These are phyloP conservation scores for Stenichneumon culpator DNA, from an alignment of 2,888 invertebrate species.

Conservation along the genomic window DNA sequence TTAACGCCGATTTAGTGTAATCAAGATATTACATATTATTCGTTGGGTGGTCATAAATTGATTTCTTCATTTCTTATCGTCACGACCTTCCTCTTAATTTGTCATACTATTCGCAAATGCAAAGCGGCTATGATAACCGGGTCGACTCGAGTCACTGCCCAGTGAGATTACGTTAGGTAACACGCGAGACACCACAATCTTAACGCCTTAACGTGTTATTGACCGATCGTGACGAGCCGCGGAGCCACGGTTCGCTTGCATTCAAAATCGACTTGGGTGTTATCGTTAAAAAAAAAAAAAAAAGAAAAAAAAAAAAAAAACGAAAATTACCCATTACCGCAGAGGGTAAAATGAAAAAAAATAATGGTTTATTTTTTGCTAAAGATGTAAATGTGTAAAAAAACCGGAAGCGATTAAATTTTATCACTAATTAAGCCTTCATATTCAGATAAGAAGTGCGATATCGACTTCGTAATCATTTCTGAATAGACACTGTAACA, in stretches of 20 bases:
- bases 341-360: neutral
- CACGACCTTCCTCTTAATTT: constrained; percentile 34
- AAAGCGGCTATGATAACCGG: constrained; percentile 43
- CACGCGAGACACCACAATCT: neutral
- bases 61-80: constrained; percentile 11
- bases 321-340: neutral
- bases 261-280: neutral
- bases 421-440: neutral
- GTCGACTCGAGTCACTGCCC: constrained; percentile 36
- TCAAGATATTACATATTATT: neutral
- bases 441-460: neutral
- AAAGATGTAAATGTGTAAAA: neutral
- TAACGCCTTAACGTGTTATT: constrained; percentile 42
- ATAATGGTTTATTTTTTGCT: neutral
- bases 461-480: neutral
- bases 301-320: constrained; percentile 7
- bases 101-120: constrained; percentile 15
- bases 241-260: neutral
- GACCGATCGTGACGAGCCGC: constrained; percentile 24
- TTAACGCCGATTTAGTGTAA: neutral
- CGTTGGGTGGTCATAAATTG: constrained; percentile 21
- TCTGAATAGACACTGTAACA: neutral
- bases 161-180: constrained; percentile 43
- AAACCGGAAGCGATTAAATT: neutral
- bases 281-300: neutral